These are phyloP conservation scores for Anguilla pacifica DNA, from an alignment of 2,797 vertebrate species.

Conservation along the genomic window DNA sequence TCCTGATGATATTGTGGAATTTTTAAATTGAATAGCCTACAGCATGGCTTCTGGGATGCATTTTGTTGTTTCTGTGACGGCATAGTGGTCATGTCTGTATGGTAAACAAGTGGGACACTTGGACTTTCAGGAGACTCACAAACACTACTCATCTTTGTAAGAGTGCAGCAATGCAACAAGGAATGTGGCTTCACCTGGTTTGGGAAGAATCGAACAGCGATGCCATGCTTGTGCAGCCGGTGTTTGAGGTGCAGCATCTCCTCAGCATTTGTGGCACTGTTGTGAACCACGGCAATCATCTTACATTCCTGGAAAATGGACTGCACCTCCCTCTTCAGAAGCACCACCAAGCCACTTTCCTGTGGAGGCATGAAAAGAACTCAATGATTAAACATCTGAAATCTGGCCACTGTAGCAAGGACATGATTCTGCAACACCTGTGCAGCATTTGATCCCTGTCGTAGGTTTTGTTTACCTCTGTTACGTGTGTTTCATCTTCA, in stretches of 20 bases:
- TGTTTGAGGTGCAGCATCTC: conserved; percentile 76
- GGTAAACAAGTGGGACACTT: not conserved
- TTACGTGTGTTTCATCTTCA: too few relatives aligned
- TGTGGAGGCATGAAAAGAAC: conserved; percentile 37
- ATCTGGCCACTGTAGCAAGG: not conserved
- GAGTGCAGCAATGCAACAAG: too few relatives aligned
- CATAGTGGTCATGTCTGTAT: not conserved
- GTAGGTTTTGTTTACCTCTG: too few relatives aligned
- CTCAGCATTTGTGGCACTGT: conserved; percentile 68
- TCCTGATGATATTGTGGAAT: too few relatives aligned
- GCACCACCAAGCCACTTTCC: conserved; percentile 59
- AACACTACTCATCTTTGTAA: too few relatives aligned
- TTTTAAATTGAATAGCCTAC: too few relatives aligned
- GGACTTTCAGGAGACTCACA: not conserved
- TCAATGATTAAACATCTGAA: not conserved
- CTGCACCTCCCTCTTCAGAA: conserved; percentile 72
- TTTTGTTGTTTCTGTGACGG: not conserved
- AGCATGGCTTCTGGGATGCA: too few relatives aligned
- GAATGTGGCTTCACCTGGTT: conserved; percentile 75
- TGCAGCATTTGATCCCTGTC: not conserved
- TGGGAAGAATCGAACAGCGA: conserved; percentile 78
- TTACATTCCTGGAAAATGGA: conserved; percentile 72
- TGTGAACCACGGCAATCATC: conserved; percentile 87
- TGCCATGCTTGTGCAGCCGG: conserved; percentile 75
- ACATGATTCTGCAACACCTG: not conserved